Evolutionary conservation across 2,888 invertebrate species (phyloP).

Genomic region (Sphecodes monilicornis): DNA sequence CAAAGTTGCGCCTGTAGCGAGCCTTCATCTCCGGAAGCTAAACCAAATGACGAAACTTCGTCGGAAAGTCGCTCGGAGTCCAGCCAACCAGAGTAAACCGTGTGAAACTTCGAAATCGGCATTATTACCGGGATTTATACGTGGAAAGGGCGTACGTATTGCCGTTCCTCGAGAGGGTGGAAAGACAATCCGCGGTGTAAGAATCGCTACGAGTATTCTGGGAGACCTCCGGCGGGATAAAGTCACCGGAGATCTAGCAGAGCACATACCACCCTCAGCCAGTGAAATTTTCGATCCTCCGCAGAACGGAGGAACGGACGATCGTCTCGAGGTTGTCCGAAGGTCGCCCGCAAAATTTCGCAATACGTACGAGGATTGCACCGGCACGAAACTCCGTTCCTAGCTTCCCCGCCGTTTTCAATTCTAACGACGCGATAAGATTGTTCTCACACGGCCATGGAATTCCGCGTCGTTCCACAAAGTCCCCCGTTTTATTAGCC

Average conservation of each 20-base stretch:
- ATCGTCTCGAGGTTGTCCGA: constrained; percentile 16
- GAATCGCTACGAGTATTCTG: constrained; percentile 46
- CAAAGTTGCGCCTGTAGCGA: background rate
- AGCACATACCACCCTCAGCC: background rate
- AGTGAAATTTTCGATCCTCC: constrained; percentile 32
- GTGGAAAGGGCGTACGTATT: constrained; percentile 37
- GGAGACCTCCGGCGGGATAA: constrained; percentile 45
- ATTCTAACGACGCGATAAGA: constrained; percentile 34
- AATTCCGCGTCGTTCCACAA: constrained; percentile 34
- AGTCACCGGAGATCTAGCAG: constrained; percentile 22
- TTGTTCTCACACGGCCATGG: constrained; percentile 24
- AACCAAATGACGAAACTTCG: background rate
- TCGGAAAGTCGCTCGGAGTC: background rate
- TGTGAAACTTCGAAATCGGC: constrained; percentile 16
- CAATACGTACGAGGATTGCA: constrained; percentile 41
- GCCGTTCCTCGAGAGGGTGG: constrained; percentile 38
- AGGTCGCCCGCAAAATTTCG: constrained; percentile 18
- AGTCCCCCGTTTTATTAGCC: constrained; percentile 19
- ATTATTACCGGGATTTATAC: constrained; percentile 40
- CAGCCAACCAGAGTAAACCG: constrained; percentile 7
- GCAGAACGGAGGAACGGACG: background rate
- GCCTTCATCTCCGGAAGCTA: background rate
- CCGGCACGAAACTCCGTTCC: background rate
- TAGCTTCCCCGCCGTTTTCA: constrained; percentile 25
- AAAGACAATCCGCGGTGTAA: constrained; percentile 54